Base-by-base conservation (phyloP, 1,140 invertebrate genomes). In the Euura lappo region DNA sequence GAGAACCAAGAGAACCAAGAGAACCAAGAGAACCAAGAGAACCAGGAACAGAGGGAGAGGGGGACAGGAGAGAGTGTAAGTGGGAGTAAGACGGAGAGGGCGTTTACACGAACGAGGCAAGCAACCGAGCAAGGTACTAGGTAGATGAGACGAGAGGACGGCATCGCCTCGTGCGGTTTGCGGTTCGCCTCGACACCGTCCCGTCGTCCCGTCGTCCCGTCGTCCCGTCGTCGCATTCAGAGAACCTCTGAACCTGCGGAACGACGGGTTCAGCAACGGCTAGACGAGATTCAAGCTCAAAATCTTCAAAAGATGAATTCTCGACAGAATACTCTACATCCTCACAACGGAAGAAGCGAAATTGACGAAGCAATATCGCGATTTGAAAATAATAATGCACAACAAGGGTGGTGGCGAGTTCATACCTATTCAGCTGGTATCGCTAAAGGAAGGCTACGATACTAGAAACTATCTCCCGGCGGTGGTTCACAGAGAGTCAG, bases 1-100 rank as follows among this genome's bases (percentile, higher is more conserved):
- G 47, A 51, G 47, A 51, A 11, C 47, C 47, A 11, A 11, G 6
- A 11, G 47, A 51, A n/a, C 28, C 28, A 60, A 11, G 6, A 11
- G 47, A 51, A n/a, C 28, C 28, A 60, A 60, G 51, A 60, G 47
- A 11, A 51, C 6, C 47, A 11, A 51, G 47, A 51, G 47, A 51
- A 11, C 47, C 47, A 28, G 47, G 70, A 46, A 68, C n/a, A 43
- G 71, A 69, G 66, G 65, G 45, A 69, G 77, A 72, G 69, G 66
- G 64, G 66, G 68, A 72, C 74, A 74, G 73, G 76, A 77, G 75
- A 28, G 28, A 28, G 70, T 72, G 68, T 28, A 68, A 65, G 72
- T 72, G 75, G 73, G 73, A 76, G 68, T 74, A 74, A 76, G 77
- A 76, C 72, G 71, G 75, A n/a, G 71, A 68, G 28, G 51, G 51